Base-by-base conservation (phyloP, 92 coral and sea anemone genomes). In the Hydrozoanthus gracilis region DNA sequence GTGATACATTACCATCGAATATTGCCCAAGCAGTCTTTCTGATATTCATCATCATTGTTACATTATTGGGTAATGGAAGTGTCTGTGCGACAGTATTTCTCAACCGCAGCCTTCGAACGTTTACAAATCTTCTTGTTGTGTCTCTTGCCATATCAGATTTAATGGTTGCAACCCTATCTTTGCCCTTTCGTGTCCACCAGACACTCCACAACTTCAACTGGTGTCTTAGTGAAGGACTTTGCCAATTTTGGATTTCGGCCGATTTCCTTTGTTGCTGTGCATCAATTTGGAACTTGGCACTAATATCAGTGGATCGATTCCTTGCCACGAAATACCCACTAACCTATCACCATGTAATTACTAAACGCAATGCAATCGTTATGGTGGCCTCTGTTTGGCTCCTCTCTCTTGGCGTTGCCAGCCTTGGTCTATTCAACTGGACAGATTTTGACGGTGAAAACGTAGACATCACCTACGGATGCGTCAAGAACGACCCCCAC, bases 251-350 rank as follows among this genome's bases (percentile, higher is more conserved):
- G 94, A 74, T 93, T n/a, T 93, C 90, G 86, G 92, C 90, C 39
- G 98, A 94, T 84, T 47, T 87, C 7, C 64, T 94, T 13, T 91
- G 94, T 44, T 93, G 96, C 86, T 89, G 93, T 20, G 98, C 98
- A 8, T 94, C 98, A 0, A 94, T 92, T 16, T 86, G 94, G 52
- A 93, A 93, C 83, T 82, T 94, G 11, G 98, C 98, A 12, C 86
- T 94, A 45, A 89, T 94, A 13, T 87, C 96, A 2, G 67, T 94
- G 58, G 98, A 94, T 50, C 88, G 98, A 14, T 93, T 93, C 87
- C 87, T 94, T 52, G 98, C 98, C 67, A 88, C 95, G 5, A 91
- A 93, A 44, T 94, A 93, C 69, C 98, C 98, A 1, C 89, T 94
- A 60, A 88, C 86, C 56, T 94, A 94, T 79, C 93, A 93, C 20